Conservation (phyloP, 1,140 invertebrate genomes). For the Bathynomus jamesi region DNA sequence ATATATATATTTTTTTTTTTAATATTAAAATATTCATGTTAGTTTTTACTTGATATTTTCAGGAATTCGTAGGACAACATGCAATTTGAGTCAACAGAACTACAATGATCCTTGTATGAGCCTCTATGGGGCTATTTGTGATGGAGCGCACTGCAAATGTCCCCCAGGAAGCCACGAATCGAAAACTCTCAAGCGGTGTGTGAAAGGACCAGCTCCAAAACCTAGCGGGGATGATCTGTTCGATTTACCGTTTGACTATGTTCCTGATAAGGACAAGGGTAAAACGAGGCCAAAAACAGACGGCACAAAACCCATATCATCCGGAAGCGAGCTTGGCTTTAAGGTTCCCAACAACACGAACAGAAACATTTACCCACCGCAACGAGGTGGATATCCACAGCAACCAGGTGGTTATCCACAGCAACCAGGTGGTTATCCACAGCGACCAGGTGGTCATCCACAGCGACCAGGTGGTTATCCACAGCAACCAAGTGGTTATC, state of each 20-base stretch:
- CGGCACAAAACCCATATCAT: neutral
- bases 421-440: neutral
- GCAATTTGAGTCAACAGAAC: slow-evolving; percentile 21
- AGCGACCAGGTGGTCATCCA: neutral
- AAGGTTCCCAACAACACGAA: neutral
- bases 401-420: neutral
- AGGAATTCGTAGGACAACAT: slow-evolving; percentile 27
- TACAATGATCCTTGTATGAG: slow-evolving; percentile 22
- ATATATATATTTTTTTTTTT: too few species aligned
- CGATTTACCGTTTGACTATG: neutral
- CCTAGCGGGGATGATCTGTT: neutral
- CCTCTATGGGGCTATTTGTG: slow-evolving; percentile 24
- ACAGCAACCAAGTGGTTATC: neutral
- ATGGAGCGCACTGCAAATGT: slow-evolving; percentile 21
- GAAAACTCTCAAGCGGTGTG: slow-evolving; percentile 16
- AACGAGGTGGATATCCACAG: too few species aligned
- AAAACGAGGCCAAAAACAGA: neutral
- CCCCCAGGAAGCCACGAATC: slow-evolving; percentile 27
- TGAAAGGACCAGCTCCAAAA: neutral
- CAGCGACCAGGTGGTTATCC: neutral
- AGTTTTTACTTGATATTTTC: too few species aligned
- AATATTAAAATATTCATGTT: too few species aligned
- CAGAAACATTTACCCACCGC: neutral
- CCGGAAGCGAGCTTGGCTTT: too few species aligned
- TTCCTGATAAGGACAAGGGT: neutral